Conservation (phyloP, 2,888 invertebrate species). For the Xanthostigma xanthostigma region DNA sequence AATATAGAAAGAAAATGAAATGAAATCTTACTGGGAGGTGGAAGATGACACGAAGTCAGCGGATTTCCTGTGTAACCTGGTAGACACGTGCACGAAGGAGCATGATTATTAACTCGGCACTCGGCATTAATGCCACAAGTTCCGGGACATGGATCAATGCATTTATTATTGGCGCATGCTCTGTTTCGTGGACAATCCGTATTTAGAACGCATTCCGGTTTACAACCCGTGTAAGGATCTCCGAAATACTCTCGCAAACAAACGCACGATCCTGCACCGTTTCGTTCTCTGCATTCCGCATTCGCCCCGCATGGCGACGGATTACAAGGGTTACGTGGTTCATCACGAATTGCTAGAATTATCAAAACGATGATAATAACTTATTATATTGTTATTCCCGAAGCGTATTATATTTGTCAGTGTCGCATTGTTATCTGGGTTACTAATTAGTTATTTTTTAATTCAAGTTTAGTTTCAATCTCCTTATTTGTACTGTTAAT, state of each 20-base stretch:
- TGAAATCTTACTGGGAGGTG: constrained; percentile 26
- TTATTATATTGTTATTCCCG: too few species aligned
- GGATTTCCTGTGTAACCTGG: constrained; percentile 68
- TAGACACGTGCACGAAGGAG: constrained; percentile 61
- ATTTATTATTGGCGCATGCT: constrained; percentile 72
- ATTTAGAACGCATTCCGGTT: constrained; percentile 80
- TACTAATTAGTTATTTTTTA: too few species aligned
- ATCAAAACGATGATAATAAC: too few species aligned
- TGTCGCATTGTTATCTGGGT: too few species aligned
- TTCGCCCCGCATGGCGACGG: constrained; percentile 78
- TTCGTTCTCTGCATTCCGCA: constrained; percentile 67
- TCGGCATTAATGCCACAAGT: constrained; percentile 73
- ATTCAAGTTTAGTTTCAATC: too few species aligned
- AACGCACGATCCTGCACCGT: constrained; percentile 67
- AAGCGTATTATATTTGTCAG: too few species aligned
- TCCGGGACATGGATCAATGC: constrained; percentile 67
- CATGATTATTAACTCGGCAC: constrained; percentile 69
- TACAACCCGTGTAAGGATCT: constrained; percentile 72
- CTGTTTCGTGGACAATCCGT: constrained; percentile 63
- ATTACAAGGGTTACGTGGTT: constrained; percentile 51
- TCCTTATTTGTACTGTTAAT: too few species aligned
- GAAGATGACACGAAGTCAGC: constrained; percentile 51
- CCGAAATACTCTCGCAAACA: constrained; percentile 73
- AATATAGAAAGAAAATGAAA: neutral
- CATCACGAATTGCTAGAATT: constrained; percentile 19